These are phyloP conservation scores for Hydrolagus affinis DNA, from an alignment of 2,113 vertebrate genomes.

Conservation along the genomic window DNA sequence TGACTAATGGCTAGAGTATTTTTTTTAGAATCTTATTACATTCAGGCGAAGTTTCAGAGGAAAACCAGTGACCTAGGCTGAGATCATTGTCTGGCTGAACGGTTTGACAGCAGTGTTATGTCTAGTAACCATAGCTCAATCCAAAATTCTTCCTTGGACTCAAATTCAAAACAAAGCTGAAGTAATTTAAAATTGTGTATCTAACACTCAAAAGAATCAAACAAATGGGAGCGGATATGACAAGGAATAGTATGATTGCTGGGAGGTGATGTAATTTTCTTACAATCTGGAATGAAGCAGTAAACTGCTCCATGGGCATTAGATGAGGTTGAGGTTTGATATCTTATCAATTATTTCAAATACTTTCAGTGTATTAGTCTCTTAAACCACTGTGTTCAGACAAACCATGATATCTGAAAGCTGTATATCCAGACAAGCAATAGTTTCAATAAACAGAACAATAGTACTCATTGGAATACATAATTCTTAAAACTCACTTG, in stretches of 20 bases:
- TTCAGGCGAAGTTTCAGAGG: slow-evolving; percentile 18
- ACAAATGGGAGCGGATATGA: too few relatives aligned
- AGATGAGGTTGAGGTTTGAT: neutral
- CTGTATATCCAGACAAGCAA: neutral
- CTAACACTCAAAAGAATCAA: neutral
- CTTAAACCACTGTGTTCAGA: slow-evolving; percentile 6
- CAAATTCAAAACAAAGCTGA: neutral
- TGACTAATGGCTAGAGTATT: neutral
- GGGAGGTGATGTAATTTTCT: slow-evolving; percentile 10
- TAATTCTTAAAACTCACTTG: neutral
- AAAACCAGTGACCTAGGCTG: neutral
- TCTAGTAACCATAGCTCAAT: neutral
- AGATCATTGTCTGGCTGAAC: slow-evolving; percentile 19
- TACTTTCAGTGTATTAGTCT: slow-evolving; percentile 13
- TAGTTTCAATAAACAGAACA: neutral
- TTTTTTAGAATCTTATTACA: slow-evolving; percentile 7
- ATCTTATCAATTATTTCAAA: slow-evolving; percentile 8
- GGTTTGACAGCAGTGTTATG: slow-evolving; percentile 8
- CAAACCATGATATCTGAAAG: neutral
- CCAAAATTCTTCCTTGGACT: neutral
- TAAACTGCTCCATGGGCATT: neutral
- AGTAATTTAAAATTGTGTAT: neutral
- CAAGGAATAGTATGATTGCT: neutral
- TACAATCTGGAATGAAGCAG: neutral
- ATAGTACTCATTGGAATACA: neutral